Base-by-base conservation (phyloP, 2,888 invertebrate species). In the Cyaniris semiargus region DNA sequence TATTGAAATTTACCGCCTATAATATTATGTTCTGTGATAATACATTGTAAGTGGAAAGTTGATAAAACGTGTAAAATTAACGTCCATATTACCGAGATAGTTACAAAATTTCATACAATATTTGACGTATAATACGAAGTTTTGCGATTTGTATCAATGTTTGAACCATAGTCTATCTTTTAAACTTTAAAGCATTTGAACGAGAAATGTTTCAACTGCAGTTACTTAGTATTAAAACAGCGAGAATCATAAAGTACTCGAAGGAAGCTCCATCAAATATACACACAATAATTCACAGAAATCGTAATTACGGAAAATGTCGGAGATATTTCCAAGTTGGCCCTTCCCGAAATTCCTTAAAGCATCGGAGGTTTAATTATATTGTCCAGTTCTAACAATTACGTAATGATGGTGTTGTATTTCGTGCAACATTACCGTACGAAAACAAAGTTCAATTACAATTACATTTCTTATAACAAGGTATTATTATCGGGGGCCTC, bases 341-440 rank as follows among this genome's bases (percentile, higher is more conserved):
- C n/a, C n/a, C n/a, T n/a, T 66, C 66, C 66, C 27, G 27, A 66
- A 66, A 66, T 66, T 31, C 31, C 66, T 66, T 31, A 27, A 66
- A 66, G 27, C 18, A 66, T 15, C 6, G 18, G 15, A 6, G 4
- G 27, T 66, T 66, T 66, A 31, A 66, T 66, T 31, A 66, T 66
- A 66, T 66, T 66, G 27, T 66, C 31, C 5, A 66, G 27, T 31
- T 31, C 27, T 6, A 66, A 15, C 66, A 66, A 27, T 66, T 66
- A 31, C 66, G 27, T 66, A 66, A 27, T 31, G 27, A 15, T 31
- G 27, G 66, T 66, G 27, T 15, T 31, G 18, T 31, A 66, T 31
- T 66, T 31, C 6, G 15, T 15, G 15, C 66, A 6, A 66, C 66
- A 4, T 66, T 60, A 60, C 60, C 10, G 6, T 21, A 2, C 66